phyloP scores from a whole-genome alignment of 1,140 invertebrate species.

The Tribolium madens region DNA sequence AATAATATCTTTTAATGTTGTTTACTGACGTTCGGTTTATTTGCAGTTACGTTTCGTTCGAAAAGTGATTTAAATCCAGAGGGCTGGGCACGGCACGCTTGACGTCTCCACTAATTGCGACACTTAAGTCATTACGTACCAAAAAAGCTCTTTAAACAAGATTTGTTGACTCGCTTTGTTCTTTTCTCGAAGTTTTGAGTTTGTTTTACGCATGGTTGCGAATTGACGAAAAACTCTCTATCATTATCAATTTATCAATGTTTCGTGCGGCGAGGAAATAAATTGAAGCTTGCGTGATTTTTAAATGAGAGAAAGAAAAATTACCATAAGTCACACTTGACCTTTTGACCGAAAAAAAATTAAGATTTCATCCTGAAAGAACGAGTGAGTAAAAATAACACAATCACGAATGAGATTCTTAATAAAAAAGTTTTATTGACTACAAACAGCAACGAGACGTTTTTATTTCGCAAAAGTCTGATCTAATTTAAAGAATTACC shows the following conservation, averaged over 20 bases:
- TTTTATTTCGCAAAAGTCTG: neutral
- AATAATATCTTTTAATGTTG: slow-evolving; percentile 33
- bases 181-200: neutral
- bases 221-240: neutral
- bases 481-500: neutral
- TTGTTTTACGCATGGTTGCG: neutral
- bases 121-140: neutral
- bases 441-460: neutral
- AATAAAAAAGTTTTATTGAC: neutral
- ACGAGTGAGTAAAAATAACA: neutral
- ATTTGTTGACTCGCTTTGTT: neutral
- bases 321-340: slow-evolving; percentile 27
- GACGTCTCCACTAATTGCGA: too few relatives aligned
- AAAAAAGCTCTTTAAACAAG: neutral
- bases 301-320: slow-evolving; percentile 5
- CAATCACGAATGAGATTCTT: neutral
- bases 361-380: neutral
- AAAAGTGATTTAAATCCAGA: slow-evolving; percentile 24
- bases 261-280: slow-evolving; percentile 14
- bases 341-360: slow-evolving; percentile 7
- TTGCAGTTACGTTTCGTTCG: slow-evolving; percentile 1
- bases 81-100: neutral
- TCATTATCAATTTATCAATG: slow-evolving; percentile 36
- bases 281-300: slow-evolving; percentile 34
- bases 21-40: slow-evolving; percentile 33